Evolutionary conservation across 2,113 vertebrate genomes (phyloP), one percentile per base, ranked within the genome.

Genomic region (Crotalus helleri): DNA sequence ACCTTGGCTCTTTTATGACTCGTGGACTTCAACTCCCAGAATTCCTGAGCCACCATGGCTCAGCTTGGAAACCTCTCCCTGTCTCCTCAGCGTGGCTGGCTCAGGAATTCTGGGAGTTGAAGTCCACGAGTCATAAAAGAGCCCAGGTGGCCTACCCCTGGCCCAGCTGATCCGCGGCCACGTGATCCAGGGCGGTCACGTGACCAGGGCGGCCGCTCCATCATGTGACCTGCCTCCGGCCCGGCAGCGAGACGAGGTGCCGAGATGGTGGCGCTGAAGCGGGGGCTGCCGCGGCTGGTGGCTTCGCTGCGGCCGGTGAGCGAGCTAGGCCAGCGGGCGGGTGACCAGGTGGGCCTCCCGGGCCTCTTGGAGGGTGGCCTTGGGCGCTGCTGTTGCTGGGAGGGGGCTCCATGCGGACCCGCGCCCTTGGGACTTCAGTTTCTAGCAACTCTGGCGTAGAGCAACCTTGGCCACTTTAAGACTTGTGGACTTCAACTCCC

Each of bases 271-370:
- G 85, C 33, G 91, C 55, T 91, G 49, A 64, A 94, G 86, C 0
- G 93, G 58, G 1, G 93, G 0, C 0, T 95, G 0, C 94, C 95
- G 11, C 93, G 92, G 7, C 95, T 96, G 95, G 93, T 54, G 0
- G 58, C 61, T 2, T 49, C 94, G 33, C 51, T 96, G 91, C 94
- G 96, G 87, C 92, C 96, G 92, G 96, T 96, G 95, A 94, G 95
- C 49, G 89, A 81, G 23, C 4, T 24, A 54, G 19, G 19, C 4
- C 4, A 51, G 51, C 46, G 49, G 90, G 46, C 17, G 26, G 12
- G 33, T 12, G 3, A 29, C 12, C 69, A 5, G 21, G 87, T 5
- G 46, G n/a, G 10, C 58, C 13, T 2, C 7, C 12, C 0, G 6
- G 59, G 46, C 64, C 89, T 26, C 15, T 13, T 15, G 64, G 15